Base-by-base conservation (phyloP, 2,888 invertebrate species). In the Sinelater perroti region DNA sequence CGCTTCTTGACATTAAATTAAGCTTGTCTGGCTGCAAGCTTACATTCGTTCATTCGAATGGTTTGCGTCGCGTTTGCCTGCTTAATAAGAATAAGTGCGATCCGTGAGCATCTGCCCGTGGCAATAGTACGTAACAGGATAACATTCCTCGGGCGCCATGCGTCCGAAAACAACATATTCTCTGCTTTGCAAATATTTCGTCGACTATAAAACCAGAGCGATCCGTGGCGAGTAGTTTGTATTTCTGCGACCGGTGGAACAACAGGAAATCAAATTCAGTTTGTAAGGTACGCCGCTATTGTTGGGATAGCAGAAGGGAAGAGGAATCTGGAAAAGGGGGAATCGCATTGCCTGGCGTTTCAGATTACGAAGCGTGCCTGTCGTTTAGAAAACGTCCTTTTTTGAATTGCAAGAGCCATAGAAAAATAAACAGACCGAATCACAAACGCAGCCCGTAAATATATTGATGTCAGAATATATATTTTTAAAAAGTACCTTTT, bases 321-420 rank as follows among this genome's bases (percentile, higher is more conserved):
- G 38, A 20, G 38, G 21, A 20, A 38, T 38, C 38, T 20, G 21
- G 38, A 38, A 35, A 35, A 35, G 35, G 35, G 18, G 5, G 38
- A 38, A 10, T 20, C 5, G 5, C 10, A 11, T 18, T 38, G 20
- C 11, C 33, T 30, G 14, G 16, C 4, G 38, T 20, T 38, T 11
- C 38, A 38, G 20, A 38, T 38, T 38, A 20, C 20, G 11, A 10
- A 20, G 5, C 10, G 11, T 13, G 18, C 20, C 21, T 7, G 18
- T n/a, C 10, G n/a, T 17, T 36, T 36, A 6, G n/a, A 18, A 36
- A 36, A 18, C 10, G 11, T 38, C 21, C 11, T 7, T 10, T 13
- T 38, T 10, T 20, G 20, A 38, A 38, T 11, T 20, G 38, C 38
- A 38, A 18, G 20, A 1, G 38, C 4, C 8, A 11, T n/a, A 20